Conservation (phyloP, 2,888 invertebrate genomes). For the Acleris literana region DNA sequence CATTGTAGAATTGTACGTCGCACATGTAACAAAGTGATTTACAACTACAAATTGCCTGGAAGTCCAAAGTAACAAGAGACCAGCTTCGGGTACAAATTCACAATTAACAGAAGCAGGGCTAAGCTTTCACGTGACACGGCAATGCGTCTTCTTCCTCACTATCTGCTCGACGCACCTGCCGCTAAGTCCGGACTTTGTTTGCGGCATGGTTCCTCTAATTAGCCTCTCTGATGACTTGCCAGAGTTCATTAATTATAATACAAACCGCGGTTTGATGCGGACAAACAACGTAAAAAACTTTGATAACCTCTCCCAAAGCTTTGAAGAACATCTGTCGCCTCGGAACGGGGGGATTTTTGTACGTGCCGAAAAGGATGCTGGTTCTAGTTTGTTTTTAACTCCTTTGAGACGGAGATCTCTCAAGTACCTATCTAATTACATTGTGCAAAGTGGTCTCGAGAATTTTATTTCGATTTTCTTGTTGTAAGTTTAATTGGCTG, state of each 20-base stretch:
- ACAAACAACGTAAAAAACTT: slow-evolving; percentile 58
- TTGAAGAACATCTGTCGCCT: slow-evolving; percentile 41
- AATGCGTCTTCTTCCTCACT: slow-evolving; percentile 55
- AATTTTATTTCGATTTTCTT: slow-evolving; percentile 1
- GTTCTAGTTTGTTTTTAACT: slow-evolving; percentile 23
- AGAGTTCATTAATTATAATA: slow-evolving; percentile 73
- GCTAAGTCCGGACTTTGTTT: slow-evolving; percentile 62
- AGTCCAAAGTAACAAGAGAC: slow-evolving; percentile 33
- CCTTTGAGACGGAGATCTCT: slow-evolving; percentile 23
- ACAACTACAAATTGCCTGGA: slow-evolving; percentile 26
- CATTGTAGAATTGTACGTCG: slow-evolving; percentile 23
- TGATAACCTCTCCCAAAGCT: slow-evolving; percentile 39
- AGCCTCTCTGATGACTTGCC: slow-evolving; percentile 63
- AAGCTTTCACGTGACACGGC: slow-evolving; percentile 53
- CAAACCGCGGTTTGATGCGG: slow-evolving; percentile 58
- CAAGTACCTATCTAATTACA: slow-evolving; percentile 26
- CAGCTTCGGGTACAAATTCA: slow-evolving; percentile 34
- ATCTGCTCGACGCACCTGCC: slow-evolving; percentile 68
- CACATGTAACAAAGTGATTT: slow-evolving; percentile 32
- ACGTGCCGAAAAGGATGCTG: slow-evolving; percentile 37
- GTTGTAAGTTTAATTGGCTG: not conserved
- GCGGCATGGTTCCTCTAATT: slow-evolving; percentile 64
- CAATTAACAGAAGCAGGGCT: slow-evolving; percentile 43
- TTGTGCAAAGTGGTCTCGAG: slow-evolving; percentile 4
- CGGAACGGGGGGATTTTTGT: slow-evolving; percentile 52